Conservation (phyloP, 1,140 invertebrate species). For the Drosophila albomicans region DNA sequence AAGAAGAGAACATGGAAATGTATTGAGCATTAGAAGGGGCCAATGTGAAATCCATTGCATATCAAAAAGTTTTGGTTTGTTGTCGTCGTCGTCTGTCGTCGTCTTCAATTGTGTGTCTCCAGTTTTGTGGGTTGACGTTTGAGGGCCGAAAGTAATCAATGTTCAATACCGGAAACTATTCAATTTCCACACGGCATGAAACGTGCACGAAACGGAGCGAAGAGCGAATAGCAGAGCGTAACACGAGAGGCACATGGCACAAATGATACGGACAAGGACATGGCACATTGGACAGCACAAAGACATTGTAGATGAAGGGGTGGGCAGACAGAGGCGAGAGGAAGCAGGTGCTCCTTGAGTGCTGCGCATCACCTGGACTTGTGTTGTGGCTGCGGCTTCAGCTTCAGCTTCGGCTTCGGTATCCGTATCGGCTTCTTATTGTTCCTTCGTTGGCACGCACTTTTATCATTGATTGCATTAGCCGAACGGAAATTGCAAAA, state of each 20-base stretch:
- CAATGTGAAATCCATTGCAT: slow-evolving; percentile 19
- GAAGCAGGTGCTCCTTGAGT: too few relatives aligned
- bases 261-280: slow-evolving; percentile 7
- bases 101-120: slow-evolving; percentile 9
- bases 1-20: background rate
- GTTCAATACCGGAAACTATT: slow-evolving; percentile 83
- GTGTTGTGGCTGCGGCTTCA: background rate
- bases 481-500: slow-evolving; percentile 29
- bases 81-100: background rate
- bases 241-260: slow-evolving; percentile 12
- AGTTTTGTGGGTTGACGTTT: slow-evolving; percentile 39
- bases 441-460: slow-evolving; percentile 23
- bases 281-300: slow-evolving; percentile 28
- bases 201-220: slow-evolving; percentile 57
- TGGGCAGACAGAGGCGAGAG: too few relatives aligned
- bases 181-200: slow-evolving; percentile 82
- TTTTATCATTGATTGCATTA: slow-evolving; percentile 36
- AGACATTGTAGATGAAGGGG: too few relatives aligned
- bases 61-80: background rate
- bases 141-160: slow-evolving; percentile 71
- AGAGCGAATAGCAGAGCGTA: slow-evolving; percentile 10
- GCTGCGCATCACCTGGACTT: too few relatives aligned
- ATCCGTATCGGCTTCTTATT: slow-evolving; percentile 6
- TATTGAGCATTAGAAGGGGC: background rate
- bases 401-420: background rate